Evolutionary conservation across 2,797 vertebrate species (phyloP), one percentile per base, ranked within the genome.

Genomic region (Anisognathus igniventris): DNA sequence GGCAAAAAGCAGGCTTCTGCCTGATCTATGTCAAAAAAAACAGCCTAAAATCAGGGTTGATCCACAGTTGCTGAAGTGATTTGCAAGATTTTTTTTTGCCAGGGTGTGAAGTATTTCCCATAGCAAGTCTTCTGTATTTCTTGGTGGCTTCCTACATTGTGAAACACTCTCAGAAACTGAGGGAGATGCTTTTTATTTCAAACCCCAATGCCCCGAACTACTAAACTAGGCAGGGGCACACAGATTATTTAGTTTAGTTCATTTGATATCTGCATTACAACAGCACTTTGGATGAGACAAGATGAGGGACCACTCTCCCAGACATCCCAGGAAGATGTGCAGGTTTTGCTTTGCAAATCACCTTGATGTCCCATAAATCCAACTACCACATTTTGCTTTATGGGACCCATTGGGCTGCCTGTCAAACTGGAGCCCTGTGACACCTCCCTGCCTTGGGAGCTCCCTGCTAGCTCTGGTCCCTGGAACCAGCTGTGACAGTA

Each of bases 221-320:
- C 6, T 37, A 20, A 80, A 35, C 9, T 23, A 0, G 0, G 50
- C 2, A 2, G 4, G 5, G 10, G 3, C 2, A 12, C 19, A 33
- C 27, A 42, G 40, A 61, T 51, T 47, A 68, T 10, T 23, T n/a
- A 23, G 10, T 51, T 61, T 23, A 44, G 16, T 19, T 73, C 12
- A 28, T n/a, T 22, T 28, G 22, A 53, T 19, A 15, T 2, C 37
- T 4, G 24, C 60, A 45, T 39, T 33, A n/a, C 42, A 60, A 33
- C 0, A 48, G 68, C 22, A 23, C 9, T n/a, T 27, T 30, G 40
- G 30, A 50, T 6, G 35, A 64, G 21, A 40, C 40, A 44, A 73
- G 54, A 30, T 16, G 2, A 85, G n/a, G 28, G 27, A 50, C 20
- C 42, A 24, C 40, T 71, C 58, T 57, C 40, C 9, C 28, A 39